Conservation (phyloP, 2,797 vertebrate species). For the Hydrolagus colliei region DNA sequence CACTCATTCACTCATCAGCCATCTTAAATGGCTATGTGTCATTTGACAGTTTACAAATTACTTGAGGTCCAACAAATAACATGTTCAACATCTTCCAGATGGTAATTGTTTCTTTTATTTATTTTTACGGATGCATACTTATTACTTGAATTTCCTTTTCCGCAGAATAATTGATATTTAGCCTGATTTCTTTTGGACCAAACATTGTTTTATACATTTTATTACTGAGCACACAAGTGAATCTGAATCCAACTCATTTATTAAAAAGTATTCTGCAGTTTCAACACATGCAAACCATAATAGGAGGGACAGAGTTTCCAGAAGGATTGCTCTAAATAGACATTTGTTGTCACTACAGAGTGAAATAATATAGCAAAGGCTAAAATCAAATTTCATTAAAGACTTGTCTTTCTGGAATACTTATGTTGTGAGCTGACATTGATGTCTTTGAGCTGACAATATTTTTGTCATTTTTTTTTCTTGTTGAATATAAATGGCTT, state of each 20-base stretch:
- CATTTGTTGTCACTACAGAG: not conserved
- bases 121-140: not conserved
- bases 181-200: no score
- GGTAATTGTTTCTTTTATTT: not conserved
- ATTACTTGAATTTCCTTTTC: not conserved
- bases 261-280: not conserved
- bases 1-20: no score
- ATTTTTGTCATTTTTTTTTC: no score
- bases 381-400: no score
- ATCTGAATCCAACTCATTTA: not conserved
- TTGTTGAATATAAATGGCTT: no score
- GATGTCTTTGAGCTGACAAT: no score
- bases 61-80: not conserved
- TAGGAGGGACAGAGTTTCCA: not conserved
- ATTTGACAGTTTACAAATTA: not conserved
- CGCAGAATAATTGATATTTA: not conserved
- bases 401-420: no score
- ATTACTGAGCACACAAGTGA: not conserved
- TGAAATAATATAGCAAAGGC: no score
- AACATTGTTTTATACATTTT: not conserved
- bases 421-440: no score
- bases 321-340: not conserved
- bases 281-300: not conserved
- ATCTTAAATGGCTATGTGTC: not conserved
- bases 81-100: slow-evolving; percentile 1